Evolutionary conservation across 2,888 invertebrate genomes (phyloP).

Genomic region (Graphium colonna): DNA sequence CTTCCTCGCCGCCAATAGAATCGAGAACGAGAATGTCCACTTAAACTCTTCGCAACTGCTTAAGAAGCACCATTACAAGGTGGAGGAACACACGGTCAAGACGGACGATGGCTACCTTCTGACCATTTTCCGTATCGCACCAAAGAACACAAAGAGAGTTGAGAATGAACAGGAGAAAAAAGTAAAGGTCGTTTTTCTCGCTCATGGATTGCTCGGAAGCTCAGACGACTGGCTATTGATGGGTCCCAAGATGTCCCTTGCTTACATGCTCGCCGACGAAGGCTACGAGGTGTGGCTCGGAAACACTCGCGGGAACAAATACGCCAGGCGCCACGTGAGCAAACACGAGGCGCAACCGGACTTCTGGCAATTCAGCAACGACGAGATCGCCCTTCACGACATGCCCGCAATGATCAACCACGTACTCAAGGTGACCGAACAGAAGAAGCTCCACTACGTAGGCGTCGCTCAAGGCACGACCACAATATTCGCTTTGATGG

Average conservation of each 20-base stretch:
- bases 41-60: conserved; percentile 56
- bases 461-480: conserved; percentile 62
- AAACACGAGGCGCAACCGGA: conserved; percentile 54
- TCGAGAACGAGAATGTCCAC: conserved; percentile 39
- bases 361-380: conserved; percentile 69
- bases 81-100: conserved; percentile 57
- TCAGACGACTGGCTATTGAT: conserved; percentile 85
- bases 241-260: conserved; percentile 76
- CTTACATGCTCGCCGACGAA: conserved; percentile 58
- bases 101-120: conserved; percentile 69
- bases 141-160: conserved; percentile 36
- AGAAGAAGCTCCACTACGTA: conserved; percentile 59
- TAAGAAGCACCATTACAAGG: conserved; percentile 53
- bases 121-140: conserved; percentile 63
- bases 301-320: conserved; percentile 65
- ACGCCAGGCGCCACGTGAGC: conserved; percentile 57
- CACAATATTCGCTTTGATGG: conserved; percentile 56
- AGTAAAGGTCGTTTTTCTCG: conserved; percentile 68
- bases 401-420: conserved; percentile 69
- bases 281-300: conserved; percentile 73
- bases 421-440: conserved; percentile 48
- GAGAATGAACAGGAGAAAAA: conserved; percentile 32
- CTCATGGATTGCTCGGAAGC: conserved; percentile 84
- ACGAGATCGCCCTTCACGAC: conserved; percentile 67
- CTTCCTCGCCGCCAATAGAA: conserved; percentile 36